Evolutionary conservation across 2,113 vertebrate genomes (phyloP).

Genomic region (Camelus bactrianus): DNA sequence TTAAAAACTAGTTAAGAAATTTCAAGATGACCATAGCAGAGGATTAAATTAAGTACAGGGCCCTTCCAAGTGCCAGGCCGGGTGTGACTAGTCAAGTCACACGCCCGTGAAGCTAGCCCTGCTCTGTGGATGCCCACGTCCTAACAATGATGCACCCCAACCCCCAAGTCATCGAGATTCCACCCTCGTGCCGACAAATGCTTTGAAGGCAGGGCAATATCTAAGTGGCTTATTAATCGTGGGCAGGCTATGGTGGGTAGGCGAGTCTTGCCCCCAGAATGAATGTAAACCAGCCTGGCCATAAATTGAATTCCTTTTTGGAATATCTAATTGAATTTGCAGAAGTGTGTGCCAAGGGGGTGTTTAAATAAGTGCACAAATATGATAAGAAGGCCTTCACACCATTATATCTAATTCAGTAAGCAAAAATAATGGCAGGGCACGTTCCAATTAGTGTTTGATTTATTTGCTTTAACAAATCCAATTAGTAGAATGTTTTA

Average conservation of each 20-base stretch:
- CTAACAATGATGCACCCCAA: background rate
- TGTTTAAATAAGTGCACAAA: constrained; percentile 92
- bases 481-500: constrained; percentile 90
- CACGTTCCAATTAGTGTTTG: constrained; percentile 90
- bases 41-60: background rate
- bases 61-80: background rate
- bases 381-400: constrained; percentile 90
- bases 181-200: background rate
- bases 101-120: background rate
- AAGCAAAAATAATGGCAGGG: constrained; percentile 91
- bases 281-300: constrained; percentile 89
- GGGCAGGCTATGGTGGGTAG: constrained; percentile 84
- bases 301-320: constrained; percentile 88
- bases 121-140: background rate
- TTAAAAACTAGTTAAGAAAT: background rate
- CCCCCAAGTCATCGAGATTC: constrained; percentile 1
- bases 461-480: constrained; percentile 92
- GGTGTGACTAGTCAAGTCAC: background rate
- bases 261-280: constrained; percentile 86
- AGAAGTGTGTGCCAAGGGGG: constrained; percentile 87
- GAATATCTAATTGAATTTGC: constrained; percentile 91
- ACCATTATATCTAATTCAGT: constrained; percentile 90
- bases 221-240: constrained; percentile 86
- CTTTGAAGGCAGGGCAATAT: constrained; percentile 71
- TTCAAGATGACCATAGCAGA: background rate